A percentile compares a stretch with the other conserved stretches of the same genome.
Evolutionary conservation across 2,113 vertebrate genomes (phyloP).

Genomic region (Archocentrus centrarchus): DNA sequence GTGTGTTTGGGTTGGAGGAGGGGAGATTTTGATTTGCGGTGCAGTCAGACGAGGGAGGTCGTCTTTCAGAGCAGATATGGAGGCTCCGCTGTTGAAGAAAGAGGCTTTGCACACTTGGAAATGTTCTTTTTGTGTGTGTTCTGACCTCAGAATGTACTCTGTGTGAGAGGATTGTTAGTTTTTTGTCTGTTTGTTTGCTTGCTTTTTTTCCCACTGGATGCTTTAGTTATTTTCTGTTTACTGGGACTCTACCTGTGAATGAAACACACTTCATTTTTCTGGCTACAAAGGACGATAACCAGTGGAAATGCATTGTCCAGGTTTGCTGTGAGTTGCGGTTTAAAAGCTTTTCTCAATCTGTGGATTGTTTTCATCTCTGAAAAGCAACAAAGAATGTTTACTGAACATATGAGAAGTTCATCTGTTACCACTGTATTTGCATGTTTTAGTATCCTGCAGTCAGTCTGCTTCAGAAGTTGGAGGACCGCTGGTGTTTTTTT

Average conservation of each 20-base stretch:
- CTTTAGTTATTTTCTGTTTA: neutral
- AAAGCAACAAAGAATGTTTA: neutral
- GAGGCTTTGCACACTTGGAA: slow-evolving; percentile 21
- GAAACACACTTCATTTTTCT: slow-evolving; percentile 17
- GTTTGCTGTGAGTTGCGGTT: slow-evolving; percentile 36
- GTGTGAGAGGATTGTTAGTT: neutral
- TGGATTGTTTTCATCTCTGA: neutral
- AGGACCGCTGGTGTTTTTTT: slow-evolving; percentile 5
- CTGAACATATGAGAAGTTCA: neutral
- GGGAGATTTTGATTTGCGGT: slow-evolving; percentile 66
- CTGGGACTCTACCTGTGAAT: slow-evolving; percentile 38
- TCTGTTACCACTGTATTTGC: neutral
- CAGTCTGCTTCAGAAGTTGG: neutral
- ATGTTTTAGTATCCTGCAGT: neutral
- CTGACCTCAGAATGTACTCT: neutral
- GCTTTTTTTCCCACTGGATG: neutral
- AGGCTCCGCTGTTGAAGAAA: slow-evolving; percentile 49
- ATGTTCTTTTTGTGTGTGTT: neutral
- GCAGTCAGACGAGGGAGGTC: slow-evolving; percentile 69
- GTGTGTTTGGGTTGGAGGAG: slow-evolving; percentile 57
- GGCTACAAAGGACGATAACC: slow-evolving; percentile 9
- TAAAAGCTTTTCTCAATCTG: neutral
- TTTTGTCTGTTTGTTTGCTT: neutral
- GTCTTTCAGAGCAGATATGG: slow-evolving; percentile 68
- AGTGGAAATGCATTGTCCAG: slow-evolving; percentile 19